A percentile compares a stretch with the other conserved stretches of the same genome.
phyloP scores from a whole-genome alignment of 2,113 vertebrate species.

The Chionis minor region DNA sequence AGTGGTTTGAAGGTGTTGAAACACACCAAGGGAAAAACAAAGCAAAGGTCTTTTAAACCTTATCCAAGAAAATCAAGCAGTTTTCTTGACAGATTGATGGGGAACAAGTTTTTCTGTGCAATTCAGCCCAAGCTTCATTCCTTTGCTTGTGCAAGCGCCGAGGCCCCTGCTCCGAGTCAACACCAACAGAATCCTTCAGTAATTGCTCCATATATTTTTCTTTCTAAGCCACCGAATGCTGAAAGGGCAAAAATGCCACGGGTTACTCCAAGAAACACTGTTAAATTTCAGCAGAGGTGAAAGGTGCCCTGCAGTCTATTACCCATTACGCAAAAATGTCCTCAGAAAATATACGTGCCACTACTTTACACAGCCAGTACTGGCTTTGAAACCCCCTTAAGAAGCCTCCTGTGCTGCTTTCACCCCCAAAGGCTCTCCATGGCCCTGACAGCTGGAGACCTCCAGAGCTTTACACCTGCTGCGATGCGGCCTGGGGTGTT shows the following conservation, averaged over 20 bases:
- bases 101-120: not conserved
- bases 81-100: not conserved
- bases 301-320: not conserved
- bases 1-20: not conserved
- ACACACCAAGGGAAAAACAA: not conserved
- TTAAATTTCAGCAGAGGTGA: not conserved
- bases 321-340: rapidly evolving
- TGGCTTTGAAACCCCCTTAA: not conserved
- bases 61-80: not conserved
- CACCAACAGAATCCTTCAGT: not conserved
- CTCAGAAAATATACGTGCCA: not conserved
- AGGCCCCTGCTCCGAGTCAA: not conserved
- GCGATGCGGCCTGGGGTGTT: not conserved
- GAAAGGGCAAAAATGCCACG: not conserved
- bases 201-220: not conserved
- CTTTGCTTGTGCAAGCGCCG: not conserved
- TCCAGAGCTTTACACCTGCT: not conserved
- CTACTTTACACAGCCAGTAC: not conserved
- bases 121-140: not conserved
- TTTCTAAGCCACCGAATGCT: not conserved
- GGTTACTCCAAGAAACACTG: not conserved
- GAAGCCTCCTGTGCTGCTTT: not conserved
- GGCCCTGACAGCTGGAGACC: not conserved
- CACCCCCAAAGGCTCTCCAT: not conserved
- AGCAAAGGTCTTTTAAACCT: not conserved